Percentiles rank a stretch among this genome's conserved stretches.
Evolutionary conservation across 2,888 invertebrate genomes (phyloP).

Genomic region (Oeneis ivallda): DNA sequence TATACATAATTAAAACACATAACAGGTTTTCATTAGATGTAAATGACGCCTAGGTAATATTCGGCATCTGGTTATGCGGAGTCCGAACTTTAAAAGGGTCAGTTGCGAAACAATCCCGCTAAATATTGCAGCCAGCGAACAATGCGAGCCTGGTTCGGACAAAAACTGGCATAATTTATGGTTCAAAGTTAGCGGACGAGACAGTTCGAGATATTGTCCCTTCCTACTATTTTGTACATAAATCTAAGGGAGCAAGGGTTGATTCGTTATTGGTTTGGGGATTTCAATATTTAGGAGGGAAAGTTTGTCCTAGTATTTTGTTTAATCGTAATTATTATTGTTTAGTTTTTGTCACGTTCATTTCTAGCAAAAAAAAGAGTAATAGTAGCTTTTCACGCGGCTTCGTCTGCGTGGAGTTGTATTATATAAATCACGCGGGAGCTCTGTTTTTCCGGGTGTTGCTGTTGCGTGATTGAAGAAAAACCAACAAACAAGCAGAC

Average conservation of each 20-base stretch:
- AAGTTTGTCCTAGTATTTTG: neutral
- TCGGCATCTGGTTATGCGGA: constrained; percentile 40
- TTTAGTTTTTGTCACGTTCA: neutral
- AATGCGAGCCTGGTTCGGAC: constrained; percentile 53
- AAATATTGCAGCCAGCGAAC: constrained; percentile 59
- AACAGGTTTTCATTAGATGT: constrained; percentile 37
- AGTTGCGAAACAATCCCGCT: constrained; percentile 64
- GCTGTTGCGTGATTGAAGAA: too few species aligned
- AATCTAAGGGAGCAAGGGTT: constrained; percentile 26
- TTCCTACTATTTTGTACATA: constrained; percentile 27
- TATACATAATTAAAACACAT: constrained; percentile 33
- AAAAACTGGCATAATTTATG: constrained; percentile 67
- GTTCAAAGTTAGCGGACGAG: constrained; percentile 33
- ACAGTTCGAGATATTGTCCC: constrained; percentile 29
- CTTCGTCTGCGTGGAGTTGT: too few species aligned
- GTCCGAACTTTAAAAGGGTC: constrained; percentile 53
- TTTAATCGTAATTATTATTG: neutral
- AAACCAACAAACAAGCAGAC: too few species aligned
- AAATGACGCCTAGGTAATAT: constrained; percentile 43
- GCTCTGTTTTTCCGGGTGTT: too few species aligned
- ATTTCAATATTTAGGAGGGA: constrained; percentile 16
- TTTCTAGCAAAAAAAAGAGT: neutral
- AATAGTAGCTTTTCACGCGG: too few species aligned
- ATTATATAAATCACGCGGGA: too few species aligned
- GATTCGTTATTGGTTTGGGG: constrained; percentile 22